These are phyloP conservation scores for Emydocephalus ijimae DNA, from an alignment of 2,113 vertebrate species.

Conservation along the genomic window DNA sequence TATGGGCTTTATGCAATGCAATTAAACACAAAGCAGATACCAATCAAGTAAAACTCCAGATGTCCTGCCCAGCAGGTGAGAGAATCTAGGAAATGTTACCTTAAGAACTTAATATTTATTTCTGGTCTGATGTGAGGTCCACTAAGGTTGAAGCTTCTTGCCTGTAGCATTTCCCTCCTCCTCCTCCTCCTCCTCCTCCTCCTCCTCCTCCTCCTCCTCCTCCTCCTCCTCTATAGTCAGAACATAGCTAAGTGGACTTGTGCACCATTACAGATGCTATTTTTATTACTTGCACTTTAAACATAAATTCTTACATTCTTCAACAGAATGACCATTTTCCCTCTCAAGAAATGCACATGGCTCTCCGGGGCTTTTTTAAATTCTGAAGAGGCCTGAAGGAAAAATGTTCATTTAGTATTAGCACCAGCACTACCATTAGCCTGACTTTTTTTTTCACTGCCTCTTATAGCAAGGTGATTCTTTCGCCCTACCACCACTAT, in stretches of 20 bases:
- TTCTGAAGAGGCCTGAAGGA: not conserved
- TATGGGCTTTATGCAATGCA: not conserved
- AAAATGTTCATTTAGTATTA: not conserved
- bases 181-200: not conserved
- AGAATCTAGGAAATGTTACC: not conserved
- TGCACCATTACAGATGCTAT: not conserved
- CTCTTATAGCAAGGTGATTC: not conserved
- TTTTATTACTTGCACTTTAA: not conserved
- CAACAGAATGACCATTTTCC: not conserved
- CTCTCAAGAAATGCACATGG: not conserved
- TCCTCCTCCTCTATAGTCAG: not conserved
- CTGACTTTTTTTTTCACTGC: not conserved
- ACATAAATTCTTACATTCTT: not conserved
- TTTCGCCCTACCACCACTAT: rapidly evolving
- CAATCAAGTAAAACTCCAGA: not conserved
- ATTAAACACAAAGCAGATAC: not conserved
- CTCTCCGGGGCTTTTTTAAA: not conserved
- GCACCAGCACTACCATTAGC: not conserved
- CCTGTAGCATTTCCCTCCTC: not conserved
- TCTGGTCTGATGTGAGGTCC: not conserved
- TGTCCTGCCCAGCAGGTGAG: not conserved
- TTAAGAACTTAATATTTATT: not conserved
- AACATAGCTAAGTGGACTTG: not conserved
- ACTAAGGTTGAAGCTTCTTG: not conserved
- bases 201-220: not conserved